Evolutionary conservation across 2,113 vertebrate species (phyloP).

Genomic region (Aegypius monachus): DNA sequence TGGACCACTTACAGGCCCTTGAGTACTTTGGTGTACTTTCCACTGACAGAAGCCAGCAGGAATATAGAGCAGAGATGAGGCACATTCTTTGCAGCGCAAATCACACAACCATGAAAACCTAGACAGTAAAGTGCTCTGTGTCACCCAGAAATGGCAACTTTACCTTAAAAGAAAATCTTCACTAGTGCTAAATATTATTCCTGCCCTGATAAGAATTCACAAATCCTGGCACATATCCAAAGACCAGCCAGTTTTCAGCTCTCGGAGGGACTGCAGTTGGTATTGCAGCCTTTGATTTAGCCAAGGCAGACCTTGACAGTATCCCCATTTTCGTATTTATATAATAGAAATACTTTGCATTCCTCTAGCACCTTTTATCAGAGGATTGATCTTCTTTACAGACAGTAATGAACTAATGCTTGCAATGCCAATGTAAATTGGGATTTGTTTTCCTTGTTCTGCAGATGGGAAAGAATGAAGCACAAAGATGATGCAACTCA

Average conservation of each 20-base stretch:
- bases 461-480: conserved; percentile 38
- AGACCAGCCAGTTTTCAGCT: background rate
- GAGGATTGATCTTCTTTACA: background rate
- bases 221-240: background rate
- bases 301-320: background rate
- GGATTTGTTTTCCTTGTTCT: conserved; percentile 31
- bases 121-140: background rate
- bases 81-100: background rate
- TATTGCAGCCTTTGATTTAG: background rate
- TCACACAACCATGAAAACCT: background rate
- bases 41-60: background rate
- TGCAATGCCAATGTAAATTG: background rate
- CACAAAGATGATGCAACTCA: conserved; percentile 6
- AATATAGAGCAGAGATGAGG: background rate
- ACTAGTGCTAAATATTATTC: background rate
- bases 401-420: background rate
- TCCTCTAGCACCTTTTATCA: conserved; percentile 38
- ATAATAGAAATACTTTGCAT: background rate
- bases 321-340: background rate
- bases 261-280: background rate
- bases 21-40: background rate
- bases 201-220: background rate
- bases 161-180: background rate
- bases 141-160: background rate
- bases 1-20: background rate